Conservation (phyloP, 2,797 vertebrate genomes). For the Coendou prehensilis region DNA sequence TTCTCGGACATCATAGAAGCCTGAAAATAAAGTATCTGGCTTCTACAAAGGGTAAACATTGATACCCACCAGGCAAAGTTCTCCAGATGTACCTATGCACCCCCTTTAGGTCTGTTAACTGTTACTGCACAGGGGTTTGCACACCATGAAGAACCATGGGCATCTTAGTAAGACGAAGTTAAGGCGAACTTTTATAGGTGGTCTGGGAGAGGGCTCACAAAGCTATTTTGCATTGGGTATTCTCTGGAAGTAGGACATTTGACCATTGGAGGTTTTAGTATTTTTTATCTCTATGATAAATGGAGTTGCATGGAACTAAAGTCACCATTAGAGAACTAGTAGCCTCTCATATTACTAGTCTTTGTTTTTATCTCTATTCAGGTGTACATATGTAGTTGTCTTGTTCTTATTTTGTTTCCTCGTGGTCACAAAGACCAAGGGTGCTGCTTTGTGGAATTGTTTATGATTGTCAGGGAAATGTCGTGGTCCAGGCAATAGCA, state of each 20-base stretch:
- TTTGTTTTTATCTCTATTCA: neutral
- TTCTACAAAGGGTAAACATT: neutral
- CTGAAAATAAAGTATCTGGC: neutral
- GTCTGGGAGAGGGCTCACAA: neutral
- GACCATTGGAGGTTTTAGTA: neutral
- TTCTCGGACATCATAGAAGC: neutral
- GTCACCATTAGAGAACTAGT: neutral
- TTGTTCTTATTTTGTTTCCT: conserved; percentile 22
- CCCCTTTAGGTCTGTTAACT: neutral
- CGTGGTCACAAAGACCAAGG: neutral
- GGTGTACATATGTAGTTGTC: neutral
- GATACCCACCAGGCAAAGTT: neutral
- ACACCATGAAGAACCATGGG: neutral
- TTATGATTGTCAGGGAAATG: neutral
- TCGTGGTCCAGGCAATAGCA: neutral
- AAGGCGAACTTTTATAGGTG: neutral
- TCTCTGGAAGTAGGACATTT: neutral
- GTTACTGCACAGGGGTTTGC: neutral
- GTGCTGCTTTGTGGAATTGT: neutral
- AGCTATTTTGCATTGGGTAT: neutral
- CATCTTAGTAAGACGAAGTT: neutral
- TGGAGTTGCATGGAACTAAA: neutral
- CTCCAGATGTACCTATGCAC: neutral
- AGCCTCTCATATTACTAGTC: neutral
- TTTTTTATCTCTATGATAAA: neutral